Percentiles rank a stretch among this genome's conserved stretches.
Evolutionary conservation across 2,113 vertebrate species (phyloP).

Genomic region (Corythaixoides concolor): DNA sequence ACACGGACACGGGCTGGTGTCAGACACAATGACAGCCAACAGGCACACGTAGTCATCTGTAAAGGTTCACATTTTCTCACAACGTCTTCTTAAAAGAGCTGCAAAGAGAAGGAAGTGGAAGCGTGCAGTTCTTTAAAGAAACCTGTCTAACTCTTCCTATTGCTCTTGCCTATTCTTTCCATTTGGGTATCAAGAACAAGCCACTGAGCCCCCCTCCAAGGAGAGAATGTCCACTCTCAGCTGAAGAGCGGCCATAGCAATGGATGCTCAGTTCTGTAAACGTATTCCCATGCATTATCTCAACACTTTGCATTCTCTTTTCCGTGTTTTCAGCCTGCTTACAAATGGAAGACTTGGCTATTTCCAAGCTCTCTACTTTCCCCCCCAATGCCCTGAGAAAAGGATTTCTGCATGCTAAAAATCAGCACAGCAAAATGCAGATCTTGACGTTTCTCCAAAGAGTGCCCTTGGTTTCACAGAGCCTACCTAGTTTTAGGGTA

Average conservation of each 20-base stretch:
- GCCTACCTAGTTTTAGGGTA: background rate
- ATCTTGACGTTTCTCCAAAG: background rate
- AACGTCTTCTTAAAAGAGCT: background rate
- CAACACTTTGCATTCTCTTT: background rate
- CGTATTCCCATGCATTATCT: background rate
- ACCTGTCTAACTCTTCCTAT: background rate
- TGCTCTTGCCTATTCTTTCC: background rate
- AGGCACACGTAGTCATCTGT: background rate
- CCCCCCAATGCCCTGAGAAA: accelerated
- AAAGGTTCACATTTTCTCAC: background rate
- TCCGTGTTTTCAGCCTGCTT: background rate
- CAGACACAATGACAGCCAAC: background rate
- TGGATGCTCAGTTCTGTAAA: background rate
- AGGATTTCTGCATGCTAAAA: background rate
- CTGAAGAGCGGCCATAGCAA: background rate
- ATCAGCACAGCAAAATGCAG: background rate
- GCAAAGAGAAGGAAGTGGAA: background rate
- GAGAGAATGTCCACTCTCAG: background rate
- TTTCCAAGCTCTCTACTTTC: background rate
- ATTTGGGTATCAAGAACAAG: background rate
- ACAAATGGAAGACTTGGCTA: background rate
- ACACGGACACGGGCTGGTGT: background rate
- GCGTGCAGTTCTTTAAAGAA: background rate
- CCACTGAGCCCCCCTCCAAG: background rate
- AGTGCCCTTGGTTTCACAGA: background rate